phyloP scores from a whole-genome alignment of 2,888 invertebrate species.

The Pseudococcus longispinus region DNA sequence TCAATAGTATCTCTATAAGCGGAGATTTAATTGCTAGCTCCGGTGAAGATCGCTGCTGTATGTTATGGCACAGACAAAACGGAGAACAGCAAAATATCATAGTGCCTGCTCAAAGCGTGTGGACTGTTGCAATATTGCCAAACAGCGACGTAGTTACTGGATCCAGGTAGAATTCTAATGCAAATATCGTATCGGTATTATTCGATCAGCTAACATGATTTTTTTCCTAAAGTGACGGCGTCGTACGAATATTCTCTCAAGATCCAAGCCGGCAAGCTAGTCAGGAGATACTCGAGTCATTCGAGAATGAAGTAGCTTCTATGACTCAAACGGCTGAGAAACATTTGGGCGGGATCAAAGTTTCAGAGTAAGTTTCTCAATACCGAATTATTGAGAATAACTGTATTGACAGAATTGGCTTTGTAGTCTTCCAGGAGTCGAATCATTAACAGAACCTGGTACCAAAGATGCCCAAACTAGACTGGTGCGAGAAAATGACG shows the following conservation, averaged over 20 bases:
- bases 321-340: constrained; percentile 70
- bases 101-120: constrained; percentile 87
- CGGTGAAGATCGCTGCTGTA: constrained; percentile 87
- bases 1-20: constrained; percentile 64
- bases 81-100: constrained; percentile 72
- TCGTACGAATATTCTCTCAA: constrained; percentile 83
- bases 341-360: constrained; percentile 84
- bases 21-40: constrained; percentile 76
- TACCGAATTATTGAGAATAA: background rate
- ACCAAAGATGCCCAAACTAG: constrained; percentile 82
- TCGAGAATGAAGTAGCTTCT: constrained; percentile 76
- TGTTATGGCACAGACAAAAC: constrained; percentile 74
- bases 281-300: constrained; percentile 69
- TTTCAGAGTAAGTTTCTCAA: constrained; percentile 73
- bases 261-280: constrained; percentile 75
- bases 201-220: background rate
- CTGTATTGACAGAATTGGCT: background rate
- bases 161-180: constrained; percentile 65
- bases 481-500: constrained; percentile 77
- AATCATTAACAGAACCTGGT: constrained; percentile 78
- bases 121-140: constrained; percentile 80
- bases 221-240: constrained; percentile 74
- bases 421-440: constrained; percentile 79
- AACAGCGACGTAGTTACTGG: constrained; percentile 93
- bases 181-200: background rate